A percentile compares a stretch with the other conserved stretches of the same genome.
These are phyloP conservation scores for Drosophila eohydei DNA, from an alignment of 2,888 invertebrate species.

Conservation along the genomic window DNA sequence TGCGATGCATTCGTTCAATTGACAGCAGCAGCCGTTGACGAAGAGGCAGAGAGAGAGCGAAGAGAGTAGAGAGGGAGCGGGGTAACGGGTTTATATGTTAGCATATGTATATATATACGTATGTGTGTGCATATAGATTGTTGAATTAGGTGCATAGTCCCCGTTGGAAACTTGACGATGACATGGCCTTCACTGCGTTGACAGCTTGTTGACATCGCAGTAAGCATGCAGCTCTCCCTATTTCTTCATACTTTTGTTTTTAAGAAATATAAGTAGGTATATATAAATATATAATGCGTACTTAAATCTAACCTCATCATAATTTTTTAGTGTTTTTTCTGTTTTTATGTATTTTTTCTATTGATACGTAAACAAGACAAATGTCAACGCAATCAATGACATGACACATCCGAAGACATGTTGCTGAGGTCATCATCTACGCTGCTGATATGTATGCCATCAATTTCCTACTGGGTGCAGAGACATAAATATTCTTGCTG, in stretches of 20 bases:
- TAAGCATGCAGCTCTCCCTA: not conserved
- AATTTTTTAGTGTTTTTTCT: not conserved
- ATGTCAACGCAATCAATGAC: conserved; percentile 1
- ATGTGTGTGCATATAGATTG: not conserved
- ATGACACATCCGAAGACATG: conserved; percentile 2
- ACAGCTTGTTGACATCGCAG: conserved; percentile 8
- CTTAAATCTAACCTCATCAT: not conserved
- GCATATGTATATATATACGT: not conserved
- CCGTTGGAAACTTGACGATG: conserved; percentile 11
- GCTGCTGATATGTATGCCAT: not conserved
- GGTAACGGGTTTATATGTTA: conserved; percentile 5
- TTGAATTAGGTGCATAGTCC: conserved; percentile 12
- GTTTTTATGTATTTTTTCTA: not conserved
- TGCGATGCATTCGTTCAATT: conserved; percentile 40
- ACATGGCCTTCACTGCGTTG: conserved; percentile 6
- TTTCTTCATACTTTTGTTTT: not conserved
- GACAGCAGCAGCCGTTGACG: conserved; percentile 24
- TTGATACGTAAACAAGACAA: not conserved
- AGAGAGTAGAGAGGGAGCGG: not conserved
- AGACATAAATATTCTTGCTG: not conserved
- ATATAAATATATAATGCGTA: not conserved
- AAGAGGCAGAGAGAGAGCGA: not conserved
- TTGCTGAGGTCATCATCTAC: not conserved
- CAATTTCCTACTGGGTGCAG: conserved; percentile 2
- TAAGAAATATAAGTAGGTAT: no score